A percentile compares a stretch with the other conserved stretches of the same genome.
Conservation (phyloP, 2,797 vertebrate species). For the Selene dorsalis region DNA sequence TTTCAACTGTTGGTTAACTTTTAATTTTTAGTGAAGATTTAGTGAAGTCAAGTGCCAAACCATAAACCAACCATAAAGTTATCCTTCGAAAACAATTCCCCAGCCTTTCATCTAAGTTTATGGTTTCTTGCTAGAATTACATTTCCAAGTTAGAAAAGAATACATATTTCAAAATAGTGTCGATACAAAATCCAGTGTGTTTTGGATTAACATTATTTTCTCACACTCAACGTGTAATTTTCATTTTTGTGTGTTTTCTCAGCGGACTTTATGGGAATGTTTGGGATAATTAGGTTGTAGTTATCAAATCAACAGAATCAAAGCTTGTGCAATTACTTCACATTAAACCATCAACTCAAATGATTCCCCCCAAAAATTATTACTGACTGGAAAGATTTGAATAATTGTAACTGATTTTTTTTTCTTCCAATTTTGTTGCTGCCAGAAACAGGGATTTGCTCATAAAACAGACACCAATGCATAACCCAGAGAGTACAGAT, state of each 20-base stretch:
- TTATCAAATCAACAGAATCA: neutral
- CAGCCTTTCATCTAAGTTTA: conserved; percentile 35
- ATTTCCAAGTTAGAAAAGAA: conserved; percentile 21
- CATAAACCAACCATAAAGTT: conserved; percentile 27
- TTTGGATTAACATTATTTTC: conserved; percentile 6
- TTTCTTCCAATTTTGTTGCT: conserved; percentile 5
- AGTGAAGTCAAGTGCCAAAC: conserved; percentile 12
- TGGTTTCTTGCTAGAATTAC: conserved; percentile 7
- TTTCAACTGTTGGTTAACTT: conserved; percentile 32
- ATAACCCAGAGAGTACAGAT: neutral
- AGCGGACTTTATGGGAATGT: neutral
- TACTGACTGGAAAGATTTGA: neutral
- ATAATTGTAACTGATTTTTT: neutral
- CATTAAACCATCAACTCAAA: neutral
- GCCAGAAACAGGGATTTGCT: neutral
- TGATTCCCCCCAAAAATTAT: neutral
- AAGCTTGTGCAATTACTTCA: conserved; percentile 1
- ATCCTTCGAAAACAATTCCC: conserved; percentile 23
- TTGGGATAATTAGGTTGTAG: neutral
- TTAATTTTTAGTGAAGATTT: conserved; percentile 16
- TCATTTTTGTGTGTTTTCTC: neutral
- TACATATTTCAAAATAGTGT: neutral
- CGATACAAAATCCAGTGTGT: conserved; percentile 16
- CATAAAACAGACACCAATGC: conserved; percentile 1
- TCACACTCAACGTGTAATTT: neutral